Evolutionary conservation across 2,888 invertebrate genomes (phyloP), one percentile per base, ranked within the genome.

Genomic region (Bugula neritina): DNA sequence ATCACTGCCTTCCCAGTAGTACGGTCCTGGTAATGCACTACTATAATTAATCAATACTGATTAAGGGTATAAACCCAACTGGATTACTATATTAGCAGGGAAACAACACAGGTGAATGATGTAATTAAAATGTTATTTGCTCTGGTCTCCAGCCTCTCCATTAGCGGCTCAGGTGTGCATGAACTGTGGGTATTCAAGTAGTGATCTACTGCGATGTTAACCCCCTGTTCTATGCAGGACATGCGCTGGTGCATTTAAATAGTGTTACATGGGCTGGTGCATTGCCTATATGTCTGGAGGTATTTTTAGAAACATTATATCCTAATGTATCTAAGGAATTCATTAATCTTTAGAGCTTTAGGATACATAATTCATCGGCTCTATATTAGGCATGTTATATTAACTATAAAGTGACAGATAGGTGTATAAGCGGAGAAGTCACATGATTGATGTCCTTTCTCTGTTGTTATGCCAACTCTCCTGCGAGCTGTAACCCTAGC

Each of bases 271-370:
- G 43, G 43, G 43, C 43, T 43, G 43, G 17, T 43, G 43, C 5
- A 43, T 43, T 43, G 43, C 10, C 43, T 43, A 17, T 43, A 17
- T 43, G 5, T 10, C 43, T 17, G 43, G 17, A 10, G 43, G 17
- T 43, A 43, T 43, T 43, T 43, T 43, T 43, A 43, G 43, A 5
- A 43, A 10, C 17, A 43, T 43, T 43, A 17, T 43, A 5, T 43
- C 43, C 5, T 43, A 43, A 43, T 43, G 43, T 43, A 43, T 43
- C 43, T 43, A 43, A 43, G 43, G 43, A 43, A 43, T 43, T 43
- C 43, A 43, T 43, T 43, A 71, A 71, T 55, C 55, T 29, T 21
- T 54, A 52, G 54, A 71, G 57, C 35, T 54, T 71, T 71, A 71
- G 58, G 58, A 21, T 35, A 58, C 58, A 31, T 35, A 58, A 25